A percentile compares a stretch with the other conserved stretches of the same genome.
Conservation (phyloP, 2,888 invertebrate genomes). For the Scelioninae gen. 1 region DNA sequence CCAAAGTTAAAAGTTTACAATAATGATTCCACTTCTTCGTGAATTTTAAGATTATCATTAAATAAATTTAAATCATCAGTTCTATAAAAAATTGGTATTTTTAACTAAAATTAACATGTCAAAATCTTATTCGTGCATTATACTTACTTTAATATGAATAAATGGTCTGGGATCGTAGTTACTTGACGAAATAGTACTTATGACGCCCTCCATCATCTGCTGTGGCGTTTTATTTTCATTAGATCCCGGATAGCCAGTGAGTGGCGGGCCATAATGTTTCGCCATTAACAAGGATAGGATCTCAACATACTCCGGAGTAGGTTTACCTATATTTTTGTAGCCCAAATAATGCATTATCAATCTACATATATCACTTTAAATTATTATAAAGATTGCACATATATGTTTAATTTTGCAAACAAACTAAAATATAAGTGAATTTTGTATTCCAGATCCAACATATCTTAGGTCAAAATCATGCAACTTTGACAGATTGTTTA, state of each 20-base stretch:
- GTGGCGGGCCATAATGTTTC: slow-evolving; percentile 80
- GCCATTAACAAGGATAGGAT: slow-evolving; percentile 80
- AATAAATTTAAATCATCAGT: no score
- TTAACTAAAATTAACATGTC: no score
- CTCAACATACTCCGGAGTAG: slow-evolving; percentile 80
- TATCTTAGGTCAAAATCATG: no score
- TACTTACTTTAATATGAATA: slow-evolving; percentile 81
- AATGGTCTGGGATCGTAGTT: slow-evolving; percentile 80
- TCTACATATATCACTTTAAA: slow-evolving; percentile 3
- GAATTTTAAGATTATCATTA: no score
- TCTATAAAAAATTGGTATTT: no score
- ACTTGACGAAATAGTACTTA: slow-evolving; percentile 79
- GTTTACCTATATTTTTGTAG: slow-evolving; percentile 74
- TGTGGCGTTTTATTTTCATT: slow-evolving; percentile 80
- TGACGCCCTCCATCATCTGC: slow-evolving; percentile 82
- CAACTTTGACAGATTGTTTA: no score
- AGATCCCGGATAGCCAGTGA: slow-evolving; percentile 81
- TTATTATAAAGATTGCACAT: background rate
- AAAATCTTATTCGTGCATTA: no score
- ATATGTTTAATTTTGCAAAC: background rate
- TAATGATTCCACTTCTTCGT: no score
- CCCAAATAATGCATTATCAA: slow-evolving; percentile 16
- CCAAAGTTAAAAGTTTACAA: no score
- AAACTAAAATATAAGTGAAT: slow-evolving; percentile 23
- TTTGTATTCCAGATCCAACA: background rate